Evolutionary conservation across 2,888 invertebrate species (phyloP).

Genomic region (Tinea trinotella): DNA sequence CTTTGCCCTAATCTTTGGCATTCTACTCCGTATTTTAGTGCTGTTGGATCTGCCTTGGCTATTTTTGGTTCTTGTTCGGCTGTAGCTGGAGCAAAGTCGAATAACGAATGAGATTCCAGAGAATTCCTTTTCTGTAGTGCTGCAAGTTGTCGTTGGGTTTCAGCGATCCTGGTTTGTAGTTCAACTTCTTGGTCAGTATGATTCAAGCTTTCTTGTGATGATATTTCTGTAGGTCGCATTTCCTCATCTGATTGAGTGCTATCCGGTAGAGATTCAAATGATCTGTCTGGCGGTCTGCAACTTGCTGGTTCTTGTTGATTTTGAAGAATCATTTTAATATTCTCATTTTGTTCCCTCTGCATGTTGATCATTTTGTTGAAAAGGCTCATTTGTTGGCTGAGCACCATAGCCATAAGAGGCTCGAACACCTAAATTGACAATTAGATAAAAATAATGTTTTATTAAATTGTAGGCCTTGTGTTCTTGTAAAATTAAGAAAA

Average conservation of each 20-base stretch:
- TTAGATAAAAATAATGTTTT: no score
- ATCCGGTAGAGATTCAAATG: not conserved
- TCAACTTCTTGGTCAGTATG: not conserved
- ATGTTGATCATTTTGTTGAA: no score
- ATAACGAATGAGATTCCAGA: no score
- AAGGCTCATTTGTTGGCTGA: not conserved
- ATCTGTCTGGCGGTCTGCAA: not conserved
- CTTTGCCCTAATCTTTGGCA: no score
- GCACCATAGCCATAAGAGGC: not conserved
- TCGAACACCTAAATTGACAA: not conserved
- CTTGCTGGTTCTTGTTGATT: not conserved
- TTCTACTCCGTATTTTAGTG: not conserved
- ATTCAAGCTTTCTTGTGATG: no score
- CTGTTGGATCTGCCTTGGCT: not conserved
- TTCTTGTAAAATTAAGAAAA: no score
- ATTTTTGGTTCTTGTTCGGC: not conserved
- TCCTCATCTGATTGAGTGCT: not conserved
- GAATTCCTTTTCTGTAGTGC: not conserved
- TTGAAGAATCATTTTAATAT: no score
- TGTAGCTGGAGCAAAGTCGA: no score
- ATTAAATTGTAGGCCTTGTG: no score
- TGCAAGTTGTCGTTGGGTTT: not conserved
- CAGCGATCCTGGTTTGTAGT: not conserved
- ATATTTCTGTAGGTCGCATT: no score
- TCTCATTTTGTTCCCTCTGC: no score